Evolutionary conservation across 2,113 vertebrate species (phyloP).

Genomic region (Crotophaga sulcirostris): DNA sequence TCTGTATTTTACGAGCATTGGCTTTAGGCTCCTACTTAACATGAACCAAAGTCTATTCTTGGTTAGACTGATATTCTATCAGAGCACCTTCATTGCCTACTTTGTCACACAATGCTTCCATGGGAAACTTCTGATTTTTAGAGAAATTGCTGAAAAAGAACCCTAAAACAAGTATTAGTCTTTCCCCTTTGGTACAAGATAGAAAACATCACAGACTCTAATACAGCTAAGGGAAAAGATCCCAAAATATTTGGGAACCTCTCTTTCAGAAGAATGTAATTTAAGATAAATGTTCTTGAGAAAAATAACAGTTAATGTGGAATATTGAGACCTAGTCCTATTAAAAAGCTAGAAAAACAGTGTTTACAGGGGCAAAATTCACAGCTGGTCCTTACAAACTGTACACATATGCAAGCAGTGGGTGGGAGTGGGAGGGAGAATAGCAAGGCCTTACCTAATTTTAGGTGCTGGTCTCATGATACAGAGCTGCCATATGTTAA

Average conservation of each 20-base stretch:
- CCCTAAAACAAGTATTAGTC: background rate
- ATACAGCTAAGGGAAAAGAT: background rate
- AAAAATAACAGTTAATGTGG: background rate
- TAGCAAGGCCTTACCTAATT: conserved; percentile 67
- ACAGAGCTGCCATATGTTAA: conserved; percentile 65
- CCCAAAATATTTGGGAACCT: background rate
- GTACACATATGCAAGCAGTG: conserved; percentile 57
- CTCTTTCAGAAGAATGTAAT: background rate
- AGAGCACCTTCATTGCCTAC: background rate
- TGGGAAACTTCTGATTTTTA: background rate
- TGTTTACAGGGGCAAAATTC: conserved; percentile 56
- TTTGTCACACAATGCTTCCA: background rate
- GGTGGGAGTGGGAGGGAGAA: conserved; percentile 58
- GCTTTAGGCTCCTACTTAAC: background rate
- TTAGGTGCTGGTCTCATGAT: conserved; percentile 57
- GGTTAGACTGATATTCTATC: too few species aligned
- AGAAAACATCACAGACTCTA: background rate
- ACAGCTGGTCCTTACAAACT: conserved; percentile 63
- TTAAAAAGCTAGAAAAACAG: conserved; percentile 9
- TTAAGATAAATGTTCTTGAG: background rate
- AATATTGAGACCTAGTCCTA: background rate
- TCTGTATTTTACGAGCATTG: background rate
- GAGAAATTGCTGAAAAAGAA: background rate
- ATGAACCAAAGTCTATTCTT: background rate
- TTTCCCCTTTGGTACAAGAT: background rate